Evolutionary conservation across 2,888 invertebrate genomes (phyloP).

Genomic region (Ametastegia equiseti): DNA sequence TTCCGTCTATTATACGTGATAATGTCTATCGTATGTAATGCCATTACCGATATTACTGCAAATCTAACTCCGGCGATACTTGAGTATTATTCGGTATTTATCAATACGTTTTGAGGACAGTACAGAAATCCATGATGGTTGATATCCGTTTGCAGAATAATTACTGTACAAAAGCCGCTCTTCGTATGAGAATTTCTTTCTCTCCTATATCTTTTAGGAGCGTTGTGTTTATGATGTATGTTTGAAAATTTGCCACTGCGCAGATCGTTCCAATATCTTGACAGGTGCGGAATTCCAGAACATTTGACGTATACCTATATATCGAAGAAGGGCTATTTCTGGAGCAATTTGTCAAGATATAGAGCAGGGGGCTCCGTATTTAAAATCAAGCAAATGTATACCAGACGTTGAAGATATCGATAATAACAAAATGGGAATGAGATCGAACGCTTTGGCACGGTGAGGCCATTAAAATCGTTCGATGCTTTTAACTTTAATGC

Average conservation of each 20-base stretch:
- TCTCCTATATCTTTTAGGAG: background rate
- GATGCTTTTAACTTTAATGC: background rate
- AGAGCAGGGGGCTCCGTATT: background rate
- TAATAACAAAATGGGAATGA: constrained; percentile 36
- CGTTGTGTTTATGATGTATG: background rate
- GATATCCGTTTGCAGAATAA: background rate
- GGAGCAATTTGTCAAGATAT: constrained; percentile 36
- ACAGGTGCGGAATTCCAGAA: constrained; percentile 26
- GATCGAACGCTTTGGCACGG: constrained; percentile 23
- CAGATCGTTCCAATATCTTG: background rate
- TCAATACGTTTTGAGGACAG: background rate
- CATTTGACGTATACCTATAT: background rate
- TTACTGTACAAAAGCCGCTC: background rate
- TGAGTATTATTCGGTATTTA: background rate
- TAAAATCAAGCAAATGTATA: constrained; percentile 6
- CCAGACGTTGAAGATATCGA: constrained; percentile 38
- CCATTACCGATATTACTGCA: background rate
- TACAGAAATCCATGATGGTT: background rate
- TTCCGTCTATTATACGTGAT: background rate
- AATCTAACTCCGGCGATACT: background rate
- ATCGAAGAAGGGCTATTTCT: constrained; percentile 28
- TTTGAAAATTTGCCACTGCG: background rate
- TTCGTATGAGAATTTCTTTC: background rate
- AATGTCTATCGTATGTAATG: too few species aligned
- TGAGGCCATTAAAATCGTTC: constrained; percentile 24